These are phyloP conservation scores for Meandrina meandrites DNA, from an alignment of 92 coral and sea anemone species.

Conservation along the genomic window DNA sequence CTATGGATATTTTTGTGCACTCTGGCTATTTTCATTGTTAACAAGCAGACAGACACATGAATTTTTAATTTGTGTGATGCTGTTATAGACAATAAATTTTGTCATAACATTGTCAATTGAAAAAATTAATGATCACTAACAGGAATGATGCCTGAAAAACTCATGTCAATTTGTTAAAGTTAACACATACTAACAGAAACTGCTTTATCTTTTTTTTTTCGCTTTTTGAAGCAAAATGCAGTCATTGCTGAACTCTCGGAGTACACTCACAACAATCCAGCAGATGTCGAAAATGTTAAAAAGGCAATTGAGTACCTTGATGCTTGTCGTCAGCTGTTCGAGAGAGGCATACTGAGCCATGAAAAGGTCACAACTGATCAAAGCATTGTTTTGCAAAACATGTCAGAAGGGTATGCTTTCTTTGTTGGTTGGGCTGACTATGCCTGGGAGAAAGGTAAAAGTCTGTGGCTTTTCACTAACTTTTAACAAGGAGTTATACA, in stretches of 20 bases:
- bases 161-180: neutral
- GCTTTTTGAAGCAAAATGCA: neutral
- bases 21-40: neutral
- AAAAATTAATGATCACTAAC: too few species aligned
- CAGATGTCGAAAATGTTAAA: neutral
- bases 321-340: slow-evolving; percentile 8
- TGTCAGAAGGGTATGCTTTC: slow-evolving; percentile 9
- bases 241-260: slow-evolving; percentile 2
- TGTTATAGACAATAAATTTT: too few species aligned
- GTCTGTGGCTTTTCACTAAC: neutral
- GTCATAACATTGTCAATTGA: too few species aligned
- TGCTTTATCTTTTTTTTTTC: neutral
- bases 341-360: slow-evolving; percentile 20
- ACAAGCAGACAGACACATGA: neutral
- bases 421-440: slow-evolving; percentile 20
- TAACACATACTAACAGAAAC: neutral
- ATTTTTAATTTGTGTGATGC: neutral
- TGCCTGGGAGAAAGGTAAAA: slow-evolving; percentile 8
- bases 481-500: neutral
- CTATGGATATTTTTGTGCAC: neutral
- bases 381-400: slow-evolving; percentile 9
- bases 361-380: neutral
- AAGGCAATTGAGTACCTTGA: neutral
- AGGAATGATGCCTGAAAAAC: too few species aligned
- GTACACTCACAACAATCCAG: neutral